phyloP scores from a whole-genome alignment of 2,113 vertebrate species.

The Prochilodus magdalenae region DNA sequence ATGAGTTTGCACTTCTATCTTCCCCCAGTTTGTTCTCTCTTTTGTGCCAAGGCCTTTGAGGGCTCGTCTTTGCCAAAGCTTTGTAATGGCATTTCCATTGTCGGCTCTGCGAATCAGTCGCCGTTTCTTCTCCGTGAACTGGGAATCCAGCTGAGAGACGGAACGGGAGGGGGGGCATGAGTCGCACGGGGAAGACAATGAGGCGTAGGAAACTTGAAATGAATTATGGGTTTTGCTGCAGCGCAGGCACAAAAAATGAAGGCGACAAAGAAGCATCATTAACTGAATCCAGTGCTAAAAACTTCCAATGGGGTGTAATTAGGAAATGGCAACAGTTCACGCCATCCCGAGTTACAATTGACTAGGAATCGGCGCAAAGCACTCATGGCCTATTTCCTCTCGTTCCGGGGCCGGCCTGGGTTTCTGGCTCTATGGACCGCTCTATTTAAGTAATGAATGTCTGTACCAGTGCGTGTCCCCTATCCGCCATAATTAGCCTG shows the following conservation, averaged over 20 bases:
- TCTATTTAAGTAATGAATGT: not conserved
- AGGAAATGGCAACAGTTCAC: slow-evolving; percentile 60
- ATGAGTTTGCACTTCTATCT: slow-evolving; percentile 79
- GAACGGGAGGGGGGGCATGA: slow-evolving; percentile 28
- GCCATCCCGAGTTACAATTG: slow-evolving; percentile 65
- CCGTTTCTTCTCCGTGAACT: slow-evolving; percentile 63
- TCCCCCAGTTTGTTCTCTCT: slow-evolving; percentile 70
- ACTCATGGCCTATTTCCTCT: slow-evolving; percentile 34
- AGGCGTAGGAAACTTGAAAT: slow-evolving; percentile 49
- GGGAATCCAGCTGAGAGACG: slow-evolving; percentile 63
- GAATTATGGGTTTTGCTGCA: slow-evolving; percentile 69
- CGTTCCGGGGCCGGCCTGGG: not conserved
- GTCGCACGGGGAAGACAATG: slow-evolving; percentile 67
- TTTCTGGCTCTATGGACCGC: not conserved
- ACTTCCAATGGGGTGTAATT: slow-evolving; percentile 31
- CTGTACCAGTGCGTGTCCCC: not conserved
- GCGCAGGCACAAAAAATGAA: slow-evolving; percentile 57
- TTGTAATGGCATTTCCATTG: slow-evolving; percentile 75
- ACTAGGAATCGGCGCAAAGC: slow-evolving; percentile 60
- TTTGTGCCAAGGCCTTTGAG: slow-evolving; percentile 79
- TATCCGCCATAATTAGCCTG: slow-evolving; percentile 34
- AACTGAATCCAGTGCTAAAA: slow-evolving; percentile 30
- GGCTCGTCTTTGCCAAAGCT: slow-evolving; percentile 68
- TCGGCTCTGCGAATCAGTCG: slow-evolving; percentile 63
- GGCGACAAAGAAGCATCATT: slow-evolving; percentile 61